A percentile compares a stretch with the other conserved stretches of the same genome.
Evolutionary conservation across 1,140 invertebrate species (phyloP).

Genomic region (Trichonephila clavipes): DNA sequence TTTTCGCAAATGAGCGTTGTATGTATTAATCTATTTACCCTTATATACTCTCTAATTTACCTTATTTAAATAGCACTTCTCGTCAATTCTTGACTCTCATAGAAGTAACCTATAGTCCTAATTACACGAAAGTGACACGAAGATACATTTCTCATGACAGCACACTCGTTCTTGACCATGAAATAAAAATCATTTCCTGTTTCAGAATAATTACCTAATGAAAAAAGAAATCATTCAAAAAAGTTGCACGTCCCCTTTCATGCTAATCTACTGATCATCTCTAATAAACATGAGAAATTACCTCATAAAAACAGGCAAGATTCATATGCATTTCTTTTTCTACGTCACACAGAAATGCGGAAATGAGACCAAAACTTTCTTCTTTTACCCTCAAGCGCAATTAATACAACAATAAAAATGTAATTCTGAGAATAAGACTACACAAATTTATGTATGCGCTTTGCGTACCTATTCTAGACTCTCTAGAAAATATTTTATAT

Average conservation of each 20-base stretch:
- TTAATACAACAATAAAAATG: conserved; percentile 36
- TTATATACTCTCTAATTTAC: too few relatives aligned
- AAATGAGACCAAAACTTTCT: conserved; percentile 34
- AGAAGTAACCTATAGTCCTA: conserved; percentile 27
- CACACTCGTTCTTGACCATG: conserved; percentile 33
- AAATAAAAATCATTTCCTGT: conserved; percentile 40
- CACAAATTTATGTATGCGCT: background rate
- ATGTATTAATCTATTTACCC: too few relatives aligned
- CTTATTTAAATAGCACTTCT: too few relatives aligned
- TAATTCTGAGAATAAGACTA: background rate
- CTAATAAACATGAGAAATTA: conserved; percentile 25
- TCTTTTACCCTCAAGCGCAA: conserved; percentile 1
- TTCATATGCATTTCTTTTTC: background rate
- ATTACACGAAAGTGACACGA: background rate
- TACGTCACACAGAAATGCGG: conserved; percentile 25
- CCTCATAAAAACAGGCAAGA: background rate
- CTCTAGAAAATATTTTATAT: background rate
- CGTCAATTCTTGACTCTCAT: background rate
- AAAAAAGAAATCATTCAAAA: conserved; percentile 29
- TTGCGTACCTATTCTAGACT: background rate
- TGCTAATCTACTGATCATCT: conserved; percentile 27
- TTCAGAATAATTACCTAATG: background rate
- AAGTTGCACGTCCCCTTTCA: conserved; percentile 14
- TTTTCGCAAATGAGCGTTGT: too few relatives aligned
- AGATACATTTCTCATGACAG: background rate